Base-by-base conservation (phyloP, 2,888 invertebrate species). In the Arge pagana region DNA sequence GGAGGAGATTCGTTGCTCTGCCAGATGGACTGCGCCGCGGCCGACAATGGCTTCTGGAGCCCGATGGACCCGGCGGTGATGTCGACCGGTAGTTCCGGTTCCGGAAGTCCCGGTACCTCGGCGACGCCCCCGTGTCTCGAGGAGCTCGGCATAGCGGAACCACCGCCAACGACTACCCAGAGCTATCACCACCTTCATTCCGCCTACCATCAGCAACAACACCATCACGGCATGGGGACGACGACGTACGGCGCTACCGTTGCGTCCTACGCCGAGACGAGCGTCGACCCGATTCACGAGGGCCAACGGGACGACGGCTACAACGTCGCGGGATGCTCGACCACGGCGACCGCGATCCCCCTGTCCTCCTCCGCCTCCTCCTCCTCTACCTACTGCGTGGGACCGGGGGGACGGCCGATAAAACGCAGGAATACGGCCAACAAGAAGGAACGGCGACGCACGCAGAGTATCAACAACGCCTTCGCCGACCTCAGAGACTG, bases 391-490 rank as follows among this genome's bases (percentile, higher is more conserved):
- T 66, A 1, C 61, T 71, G 31, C 72, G 74, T 45, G 2, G 45
- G 33, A 3, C 31, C 35, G 2, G 21, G 21, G 15, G 33, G 31
- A 8, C 31, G 45, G n/a, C 45, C 45, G n/a, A 35, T 45, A 0
- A 93, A 93, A 70, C 80, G 91, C 50, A 78, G 94, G 52, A 90
- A 88, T 57, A 94, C 95, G 1, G 96, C 96, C 11, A 96, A 96
- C 77, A 94, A 94, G 78, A 97, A 97, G 74, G 96, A 97, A 72
- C 77, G 96, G 6, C 78, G 95, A 59, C 81, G 96, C 48, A 97
- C 96, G 0, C 90, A 93, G 72, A 93, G 92, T 62, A 97, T 97
- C 59, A 97, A 97, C 78, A 93, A 91, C 42, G 96, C 96, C 0
- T 97, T 96, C 73, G 89, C 93, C 0, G 92, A 93, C 66, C 80